Base-by-base conservation (phyloP, 1,140 invertebrate species). In the Cardiocondyla obscurior region DNA sequence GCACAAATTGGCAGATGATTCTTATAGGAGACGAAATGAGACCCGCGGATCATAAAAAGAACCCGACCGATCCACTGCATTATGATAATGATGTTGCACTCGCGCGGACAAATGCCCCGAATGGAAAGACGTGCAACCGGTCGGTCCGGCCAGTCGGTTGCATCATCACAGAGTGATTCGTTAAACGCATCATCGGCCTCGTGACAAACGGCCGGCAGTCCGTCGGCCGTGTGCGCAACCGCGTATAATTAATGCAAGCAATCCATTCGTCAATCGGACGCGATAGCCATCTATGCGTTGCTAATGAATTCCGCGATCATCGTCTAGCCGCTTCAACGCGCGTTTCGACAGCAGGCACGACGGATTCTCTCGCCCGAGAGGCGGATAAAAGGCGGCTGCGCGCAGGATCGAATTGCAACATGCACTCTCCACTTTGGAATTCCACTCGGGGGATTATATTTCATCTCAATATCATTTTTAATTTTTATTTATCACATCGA, bases 181-280 rank as follows among this genome's bases (percentile, higher is more conserved):
- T 70, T 70, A 79, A 79, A 65, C 70, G 84, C 84, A 81, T 81
- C 84, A 84, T 79, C 83, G 82, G 62, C 51, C 65, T 46, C 57
- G 65, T 85, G 82, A 85, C 84, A 84, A 85, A 85, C 67, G 62
- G 57, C 46, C 72, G 39, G 60, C 69, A 55, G 62, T 36, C 57
- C 55, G 70, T 46, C 53, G 30, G 70, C 33, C 67, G 62, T 79
- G 81, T 67, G 82, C 55, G 70, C 39, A 79, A 72, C 84, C 57
- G 73, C 58, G 73, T 84, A 83, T 83, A 85, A 85, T 85, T 84
- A 85, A 84, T 69, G 57, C 82, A 60, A 67, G 53, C 81, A 58
- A 81, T 69, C 81, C 67, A 85, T 85, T 84, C 81, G 82, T 84
- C 85, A 72, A 84, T 81, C 82, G 76, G 67, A 65, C 73, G 65